Percentiles rank a stretch among this genome's conserved stretches.
phyloP scores from a whole-genome alignment of 2,113 vertebrate genomes.

The Muscicapa adusta region DNA sequence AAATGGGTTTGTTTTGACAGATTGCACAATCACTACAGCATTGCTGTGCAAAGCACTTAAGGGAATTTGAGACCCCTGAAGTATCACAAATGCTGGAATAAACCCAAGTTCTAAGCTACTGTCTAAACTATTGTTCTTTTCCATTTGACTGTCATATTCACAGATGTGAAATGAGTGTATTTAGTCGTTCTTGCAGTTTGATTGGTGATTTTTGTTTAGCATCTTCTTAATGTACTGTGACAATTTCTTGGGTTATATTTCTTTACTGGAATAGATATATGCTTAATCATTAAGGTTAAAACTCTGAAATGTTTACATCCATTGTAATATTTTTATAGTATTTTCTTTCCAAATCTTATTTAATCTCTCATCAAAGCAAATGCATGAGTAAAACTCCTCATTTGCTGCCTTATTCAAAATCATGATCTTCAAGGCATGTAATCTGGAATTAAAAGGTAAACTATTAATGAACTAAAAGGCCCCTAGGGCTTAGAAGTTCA shows the following conservation, averaged over 20 bases:
- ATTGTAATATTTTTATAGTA: neutral
- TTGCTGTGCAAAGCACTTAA: neutral
- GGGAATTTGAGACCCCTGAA: neutral
- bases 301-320: neutral
- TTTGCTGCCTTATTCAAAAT: constrained; percentile 4
- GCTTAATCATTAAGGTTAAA: constrained; percentile 2
- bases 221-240: neutral
- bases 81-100: neutral
- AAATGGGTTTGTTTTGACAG: neutral
- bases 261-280: neutral
- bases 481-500: neutral
- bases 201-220: neutral
- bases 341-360: neutral
- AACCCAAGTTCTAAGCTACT: neutral
- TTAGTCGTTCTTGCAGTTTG: neutral
- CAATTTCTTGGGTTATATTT: neutral
- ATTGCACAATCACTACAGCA: neutral
- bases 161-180: neutral
- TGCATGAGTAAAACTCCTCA: neutral
- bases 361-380: neutral
- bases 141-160: neutral
- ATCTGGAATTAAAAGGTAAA: neutral
- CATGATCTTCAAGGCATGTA: neutral
- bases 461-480: neutral
- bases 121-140: neutral